Conservation (phyloP, 2,797 vertebrate species). For the Phrynocephalus vlangalii region DNA sequence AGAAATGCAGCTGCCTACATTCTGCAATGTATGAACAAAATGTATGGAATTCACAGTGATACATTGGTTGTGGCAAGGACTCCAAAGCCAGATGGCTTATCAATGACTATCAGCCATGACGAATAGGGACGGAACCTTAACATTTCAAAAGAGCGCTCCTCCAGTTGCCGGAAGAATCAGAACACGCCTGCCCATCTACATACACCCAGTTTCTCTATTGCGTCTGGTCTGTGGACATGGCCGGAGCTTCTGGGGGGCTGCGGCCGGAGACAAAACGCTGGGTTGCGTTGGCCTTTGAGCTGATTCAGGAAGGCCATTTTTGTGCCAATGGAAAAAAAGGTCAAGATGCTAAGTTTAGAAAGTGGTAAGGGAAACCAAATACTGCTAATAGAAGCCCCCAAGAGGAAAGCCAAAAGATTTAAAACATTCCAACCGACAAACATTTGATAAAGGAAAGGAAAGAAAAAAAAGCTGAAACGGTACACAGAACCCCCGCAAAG, state of each 20-base stretch:
- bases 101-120: background rate
- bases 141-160: background rate
- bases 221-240: background rate
- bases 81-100: background rate
- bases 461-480: background rate
- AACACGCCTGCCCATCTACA: background rate
- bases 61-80: background rate
- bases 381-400: background rate
- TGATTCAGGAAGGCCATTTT: background rate
- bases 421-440: background rate
- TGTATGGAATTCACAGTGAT: background rate
- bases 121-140: background rate
- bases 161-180: background rate
- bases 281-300: background rate
- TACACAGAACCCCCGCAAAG: background rate
- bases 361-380: background rate
- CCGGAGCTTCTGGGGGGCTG: background rate
- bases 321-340: background rate
- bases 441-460: background rate
- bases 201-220: no score
- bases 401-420: background rate
- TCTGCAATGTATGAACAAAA: background rate
- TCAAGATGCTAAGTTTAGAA: conserved; percentile 22
- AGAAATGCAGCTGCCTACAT: background rate
- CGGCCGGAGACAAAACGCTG: background rate